Evolutionary conservation across 2,797 vertebrate genomes (phyloP).

Genomic region (Scyliorhinus canicula): DNA sequence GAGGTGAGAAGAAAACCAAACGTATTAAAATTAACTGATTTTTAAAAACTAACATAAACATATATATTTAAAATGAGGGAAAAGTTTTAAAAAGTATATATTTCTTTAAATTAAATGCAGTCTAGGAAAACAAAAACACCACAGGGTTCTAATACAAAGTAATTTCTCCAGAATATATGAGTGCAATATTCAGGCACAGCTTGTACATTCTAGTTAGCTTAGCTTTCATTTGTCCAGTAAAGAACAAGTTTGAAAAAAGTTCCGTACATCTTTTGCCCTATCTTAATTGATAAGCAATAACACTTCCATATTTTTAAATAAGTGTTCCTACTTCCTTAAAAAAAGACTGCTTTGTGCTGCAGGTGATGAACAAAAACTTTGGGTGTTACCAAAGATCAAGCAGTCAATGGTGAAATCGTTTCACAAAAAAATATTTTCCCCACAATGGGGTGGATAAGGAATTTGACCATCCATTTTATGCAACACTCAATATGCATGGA

Average conservation of each 20-base stretch:
- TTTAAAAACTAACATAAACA: not conserved
- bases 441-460: not conserved
- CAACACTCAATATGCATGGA: not conserved
- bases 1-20: not conserved
- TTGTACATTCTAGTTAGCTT: not conserved
- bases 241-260: not conserved
- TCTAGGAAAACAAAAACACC: not conserved
- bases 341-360: not conserved
- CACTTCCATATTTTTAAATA: not conserved
- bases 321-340: not conserved
- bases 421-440: not conserved
- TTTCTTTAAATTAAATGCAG: not conserved
- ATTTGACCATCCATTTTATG: not conserved
- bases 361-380: not conserved
- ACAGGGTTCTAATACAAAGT: not conserved
- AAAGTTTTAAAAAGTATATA: not conserved
- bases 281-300: not conserved
- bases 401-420: not conserved
- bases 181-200: not conserved
- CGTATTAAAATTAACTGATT: not conserved
- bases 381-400: not conserved
- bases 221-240: constrained; percentile 12
- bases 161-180: not conserved
- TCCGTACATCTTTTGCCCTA: not conserved
- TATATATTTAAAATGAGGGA: not conserved